phyloP scores from a whole-genome alignment of 2,113 vertebrate genomes.

The Shinisaurus crocodilurus region DNA sequence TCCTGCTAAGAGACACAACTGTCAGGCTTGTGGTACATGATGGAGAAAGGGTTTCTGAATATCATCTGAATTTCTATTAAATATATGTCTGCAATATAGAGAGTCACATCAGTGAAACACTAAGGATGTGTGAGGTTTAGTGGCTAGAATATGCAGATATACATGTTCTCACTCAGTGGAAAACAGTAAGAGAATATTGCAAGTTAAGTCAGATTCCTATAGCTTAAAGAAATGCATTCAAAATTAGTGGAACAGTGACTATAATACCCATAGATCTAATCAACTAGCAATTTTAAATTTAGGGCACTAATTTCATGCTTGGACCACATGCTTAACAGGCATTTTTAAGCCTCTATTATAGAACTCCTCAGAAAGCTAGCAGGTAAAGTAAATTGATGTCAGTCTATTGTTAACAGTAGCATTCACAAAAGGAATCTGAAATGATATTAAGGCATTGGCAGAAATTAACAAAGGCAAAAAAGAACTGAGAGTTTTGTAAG shows the following conservation, averaged over 20 bases:
- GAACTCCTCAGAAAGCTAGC: slow-evolving; percentile 2
- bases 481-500: slow-evolving; percentile 57
- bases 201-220: neutral
- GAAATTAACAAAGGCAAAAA: slow-evolving; percentile 54
- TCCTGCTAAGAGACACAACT: neutral
- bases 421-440: slow-evolving; percentile 38
- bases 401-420: slow-evolving; percentile 55
- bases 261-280: slow-evolving; percentile 34
- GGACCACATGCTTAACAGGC: neutral
- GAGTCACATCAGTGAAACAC: neutral
- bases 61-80: neutral
- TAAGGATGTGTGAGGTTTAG: neutral
- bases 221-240: neutral
- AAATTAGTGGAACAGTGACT: neutral
- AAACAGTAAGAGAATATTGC: neutral
- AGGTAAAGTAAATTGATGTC: slow-evolving; percentile 37
- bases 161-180: neutral
- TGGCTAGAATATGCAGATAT: too few relatives aligned
- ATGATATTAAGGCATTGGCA: slow-evolving; percentile 41
- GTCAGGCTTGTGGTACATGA: neutral
- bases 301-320: slow-evolving; percentile 27
- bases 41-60: neutral
- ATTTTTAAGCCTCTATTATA: slow-evolving; percentile 28
- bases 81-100: neutral
- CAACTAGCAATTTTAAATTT: slow-evolving; percentile 40